Evolutionary conservation across 2,113 vertebrate genomes (phyloP).

Genomic region (Nibea coibor): DNA sequence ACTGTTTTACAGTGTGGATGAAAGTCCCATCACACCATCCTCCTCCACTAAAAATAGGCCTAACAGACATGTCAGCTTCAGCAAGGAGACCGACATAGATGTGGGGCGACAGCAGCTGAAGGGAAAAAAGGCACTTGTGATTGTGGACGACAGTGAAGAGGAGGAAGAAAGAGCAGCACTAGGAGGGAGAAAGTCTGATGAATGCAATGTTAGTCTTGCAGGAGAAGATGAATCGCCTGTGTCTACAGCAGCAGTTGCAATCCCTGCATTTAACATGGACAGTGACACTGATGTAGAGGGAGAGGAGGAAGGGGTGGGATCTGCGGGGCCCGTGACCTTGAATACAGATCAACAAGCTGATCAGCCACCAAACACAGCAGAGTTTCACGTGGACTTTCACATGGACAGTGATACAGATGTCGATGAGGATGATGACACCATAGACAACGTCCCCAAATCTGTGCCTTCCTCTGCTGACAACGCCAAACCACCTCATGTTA

Average conservation of each 20-base stretch:
- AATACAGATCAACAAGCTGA: constrained; percentile 22
- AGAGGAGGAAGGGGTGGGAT: constrained; percentile 51
- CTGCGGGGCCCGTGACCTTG: constrained; percentile 11
- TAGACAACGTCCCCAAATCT: constrained; percentile 14
- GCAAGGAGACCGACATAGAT: constrained; percentile 47
- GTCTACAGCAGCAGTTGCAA: constrained; percentile 10
- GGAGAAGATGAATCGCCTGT: constrained; percentile 10
- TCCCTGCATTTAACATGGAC: constrained; percentile 69
- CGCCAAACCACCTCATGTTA: constrained; percentile 1
- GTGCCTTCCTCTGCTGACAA: constrained; percentile 1
- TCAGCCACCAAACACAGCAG: constrained; percentile 31
- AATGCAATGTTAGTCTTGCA: constrained; percentile 23
- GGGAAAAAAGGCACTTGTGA: constrained; percentile 24
- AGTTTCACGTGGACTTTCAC: constrained; percentile 73
- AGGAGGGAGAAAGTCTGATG: constrained; percentile 4
- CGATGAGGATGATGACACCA: constrained; percentile 51
- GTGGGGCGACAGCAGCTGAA: constrained; percentile 55
- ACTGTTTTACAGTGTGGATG: constrained; percentile 77
- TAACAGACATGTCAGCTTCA: constrained; percentile 52
- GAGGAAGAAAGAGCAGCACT: constrained; percentile 31
- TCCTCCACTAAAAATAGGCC: constrained; percentile 61
- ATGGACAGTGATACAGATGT: constrained; percentile 81
- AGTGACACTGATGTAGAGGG: constrained; percentile 79
- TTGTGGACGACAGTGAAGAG: constrained; percentile 52
- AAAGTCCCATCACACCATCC: constrained; percentile 75